Base-by-base conservation (phyloP, 2,888 invertebrate genomes). In the Meganola albula region DNA sequence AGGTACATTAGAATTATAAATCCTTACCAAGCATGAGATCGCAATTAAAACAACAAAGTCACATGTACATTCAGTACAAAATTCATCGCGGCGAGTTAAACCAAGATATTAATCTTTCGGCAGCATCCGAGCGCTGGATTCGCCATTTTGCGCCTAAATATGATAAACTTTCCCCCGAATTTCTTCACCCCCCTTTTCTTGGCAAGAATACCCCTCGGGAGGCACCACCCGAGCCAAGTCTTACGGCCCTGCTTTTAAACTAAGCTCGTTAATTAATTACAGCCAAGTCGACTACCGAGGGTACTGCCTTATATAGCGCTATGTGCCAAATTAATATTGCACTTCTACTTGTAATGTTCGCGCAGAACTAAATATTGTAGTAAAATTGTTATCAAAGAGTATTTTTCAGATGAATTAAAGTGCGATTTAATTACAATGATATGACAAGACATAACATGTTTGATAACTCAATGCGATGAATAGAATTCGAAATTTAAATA, bases 201-300 rank as follows among this genome's bases (percentile, higher is more conserved):
- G 64, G 67, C 64, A 66, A 68, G 66, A 67, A 65, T 58, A 66
- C 66, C 63, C 61, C 52, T 63, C 35, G 62, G 59, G 66, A 68
- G 58, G 47, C 58, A 53, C 40, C 37, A 60, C 71, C 73, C 71
- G 57, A 68, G 73, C 73, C 76, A 72, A 75, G 83, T 78, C 83
- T 84, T 84, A 84, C 79, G 77, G 77, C 84, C 84, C 85, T 80
- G 84, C 85, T 86, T 86, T 86, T 85, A 85, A 86, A 86, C 85
- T 87, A 86, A 87, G 86, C 86, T 84, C 84, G 86, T 86, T 87
- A 87, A 87, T 87, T 87, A 87, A 87, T 87, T 87, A 87, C 82
- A 79, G 80, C 73, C 76, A 79, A 84, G 83, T 82, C 82, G 80
- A 66, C 76, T 74, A 64, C 69, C 62, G 73, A 71, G 79, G 76